These are phyloP conservation scores for Bombylius major DNA, from an alignment of 2,888 invertebrate species.

Conservation along the genomic window DNA sequence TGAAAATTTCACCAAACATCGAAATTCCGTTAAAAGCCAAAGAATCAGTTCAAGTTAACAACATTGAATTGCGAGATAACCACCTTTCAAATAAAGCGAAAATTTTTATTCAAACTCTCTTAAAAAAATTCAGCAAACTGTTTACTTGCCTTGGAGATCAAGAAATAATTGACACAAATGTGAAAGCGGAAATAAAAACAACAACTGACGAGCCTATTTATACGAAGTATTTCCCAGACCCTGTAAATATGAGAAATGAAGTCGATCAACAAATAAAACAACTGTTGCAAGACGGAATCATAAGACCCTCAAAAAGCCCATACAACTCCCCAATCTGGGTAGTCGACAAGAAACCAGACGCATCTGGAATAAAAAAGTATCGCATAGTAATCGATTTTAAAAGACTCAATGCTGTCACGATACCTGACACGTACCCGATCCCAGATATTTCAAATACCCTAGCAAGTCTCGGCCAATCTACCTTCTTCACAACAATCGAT, in stretches of 20 bases:
- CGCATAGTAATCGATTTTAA: background rate
- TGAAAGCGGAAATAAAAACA: too few relatives aligned
- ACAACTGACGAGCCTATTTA: too few relatives aligned
- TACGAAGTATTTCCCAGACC: too few relatives aligned
- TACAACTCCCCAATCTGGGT: too few relatives aligned
- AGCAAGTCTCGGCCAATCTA: background rate
- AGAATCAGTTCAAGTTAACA: background rate
- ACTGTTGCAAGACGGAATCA: too few relatives aligned
- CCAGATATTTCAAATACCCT: background rate
- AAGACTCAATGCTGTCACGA: background rate
- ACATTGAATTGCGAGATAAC: background rate
- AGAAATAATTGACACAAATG: too few relatives aligned
- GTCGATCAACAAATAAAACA: too few relatives aligned
- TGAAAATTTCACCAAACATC: background rate
- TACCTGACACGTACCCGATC: background rate
- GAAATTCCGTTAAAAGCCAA: background rate
- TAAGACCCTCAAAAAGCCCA: too few relatives aligned
- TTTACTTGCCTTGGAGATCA: background rate
- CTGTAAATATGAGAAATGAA: too few relatives aligned
- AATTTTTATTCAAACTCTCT: background rate
- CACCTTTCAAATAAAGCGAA: background rate
- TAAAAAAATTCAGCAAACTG: background rate
- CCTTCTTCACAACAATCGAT: background rate
- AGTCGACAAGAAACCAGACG: too few relatives aligned
- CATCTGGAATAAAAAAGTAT: too few relatives aligned